Conservation (phyloP, 1,140 invertebrate genomes). For the Drosophila pseudoananassae region DNA sequence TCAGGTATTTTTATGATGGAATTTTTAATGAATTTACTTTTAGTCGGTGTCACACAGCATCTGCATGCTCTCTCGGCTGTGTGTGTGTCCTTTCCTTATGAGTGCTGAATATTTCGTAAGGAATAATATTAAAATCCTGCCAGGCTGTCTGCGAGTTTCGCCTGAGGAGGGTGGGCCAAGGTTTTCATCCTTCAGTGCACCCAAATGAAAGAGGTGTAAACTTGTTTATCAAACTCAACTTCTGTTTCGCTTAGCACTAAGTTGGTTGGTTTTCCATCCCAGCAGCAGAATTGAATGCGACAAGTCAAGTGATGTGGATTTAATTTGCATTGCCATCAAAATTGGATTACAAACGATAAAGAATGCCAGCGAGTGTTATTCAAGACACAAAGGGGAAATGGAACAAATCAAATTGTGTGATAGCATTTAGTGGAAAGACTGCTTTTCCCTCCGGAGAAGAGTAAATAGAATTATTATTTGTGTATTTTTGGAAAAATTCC, state of each 20-base stretch:
- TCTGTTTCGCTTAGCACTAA: conserved; percentile 21
- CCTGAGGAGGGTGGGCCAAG: conserved; percentile 1
- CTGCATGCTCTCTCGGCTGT: conserved; percentile 29
- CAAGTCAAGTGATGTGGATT: conserved; percentile 79
- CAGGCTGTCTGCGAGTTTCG: neutral
- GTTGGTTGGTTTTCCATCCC: conserved; percentile 38
- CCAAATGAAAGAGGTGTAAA: conserved; percentile 75
- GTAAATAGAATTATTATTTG: conserved; percentile 26
- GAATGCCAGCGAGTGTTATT: conserved; percentile 31
- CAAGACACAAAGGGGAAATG: conserved; percentile 28
- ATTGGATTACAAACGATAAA: conserved; percentile 62
- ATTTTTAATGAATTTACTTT: conserved; percentile 82
- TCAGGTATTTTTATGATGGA: conserved; percentile 75
- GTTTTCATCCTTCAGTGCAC: conserved; percentile 48
- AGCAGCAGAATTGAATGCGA: conserved; percentile 70
- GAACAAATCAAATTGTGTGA: conserved; percentile 43
- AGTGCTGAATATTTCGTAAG: conserved; percentile 29
- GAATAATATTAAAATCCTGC: conserved; percentile 39
- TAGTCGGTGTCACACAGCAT: conserved; percentile 71
- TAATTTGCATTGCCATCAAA: conserved; percentile 72
- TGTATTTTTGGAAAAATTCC: neutral
- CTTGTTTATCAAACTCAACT: conserved; percentile 72
- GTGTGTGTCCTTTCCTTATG: conserved; percentile 23
- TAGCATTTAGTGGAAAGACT: conserved; percentile 9
- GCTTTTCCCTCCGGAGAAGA: neutral